Evolutionary conservation across 2,797 vertebrate genomes (phyloP), one percentile per base, ranked within the genome.

Genomic region (Thamnophis elegans): DNA sequence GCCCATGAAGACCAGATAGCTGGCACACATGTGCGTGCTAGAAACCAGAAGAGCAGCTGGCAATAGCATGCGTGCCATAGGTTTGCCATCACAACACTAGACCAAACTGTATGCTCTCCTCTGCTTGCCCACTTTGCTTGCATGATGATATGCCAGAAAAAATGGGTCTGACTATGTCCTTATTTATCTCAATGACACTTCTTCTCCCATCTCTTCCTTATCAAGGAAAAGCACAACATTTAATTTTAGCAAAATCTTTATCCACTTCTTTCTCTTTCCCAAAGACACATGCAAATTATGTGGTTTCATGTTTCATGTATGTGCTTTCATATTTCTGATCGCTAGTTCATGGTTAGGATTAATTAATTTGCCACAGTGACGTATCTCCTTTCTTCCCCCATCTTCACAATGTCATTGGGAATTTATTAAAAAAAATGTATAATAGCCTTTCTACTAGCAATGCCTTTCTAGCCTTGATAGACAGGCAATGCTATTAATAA

Each of bases 401-500:
- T 92, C 92, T 91, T 93, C 96, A 95, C 95, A 96, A 95, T 95
- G 89, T 95, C 36, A 94, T 95, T 58, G 91, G 96, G 94, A 97
- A 96, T 95, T 95, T 92, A 78, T 42, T 1, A 95, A 95, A 96
- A 96, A 95, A 4, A 51, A 47, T 95, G 95, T 96, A 94, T 95
- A 95, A 95, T 92, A 93, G 89, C 90, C 93, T 95, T 93, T 95
- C 92, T 95, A 95, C 96, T 95, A 93, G 94, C 90, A 89, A 94
- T 94, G 91, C 92, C 91, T 78, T 96, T 96, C 94, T 95, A 94
- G 88, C 91, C 94, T 93, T 91, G 92, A 94, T 95, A 93, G 96
- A 95, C 96, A 96, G 96, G 92, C 89, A 96, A 96, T n/a, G 16
- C 91, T 93, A 94, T 96, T 96, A 96, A 96, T 95, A 94, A 93